phyloP scores from a whole-genome alignment of 2,113 vertebrate genomes.

The Catharus fuscescens region DNA sequence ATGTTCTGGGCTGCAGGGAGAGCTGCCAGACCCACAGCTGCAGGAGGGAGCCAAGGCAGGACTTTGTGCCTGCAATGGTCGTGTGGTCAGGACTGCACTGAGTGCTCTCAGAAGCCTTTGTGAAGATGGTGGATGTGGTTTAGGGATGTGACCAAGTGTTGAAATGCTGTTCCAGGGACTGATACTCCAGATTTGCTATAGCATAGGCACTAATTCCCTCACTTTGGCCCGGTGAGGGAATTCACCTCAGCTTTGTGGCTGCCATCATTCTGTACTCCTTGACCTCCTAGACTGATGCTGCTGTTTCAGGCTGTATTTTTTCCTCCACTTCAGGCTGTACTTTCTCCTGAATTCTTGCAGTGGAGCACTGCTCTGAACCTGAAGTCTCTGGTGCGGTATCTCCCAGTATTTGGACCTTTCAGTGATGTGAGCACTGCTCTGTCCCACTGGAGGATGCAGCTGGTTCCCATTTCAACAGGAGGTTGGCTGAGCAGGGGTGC shows the following conservation, averaged over 20 bases:
- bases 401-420: not conserved
- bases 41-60: not conserved
- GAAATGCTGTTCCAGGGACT: not conserved
- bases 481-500: not conserved
- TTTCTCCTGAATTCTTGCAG: not conserved
- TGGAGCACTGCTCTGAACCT: not conserved
- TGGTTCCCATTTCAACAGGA: not conserved
- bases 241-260: not conserved
- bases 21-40: not conserved
- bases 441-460: not conserved
- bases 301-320: not conserved
- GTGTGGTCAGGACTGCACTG: accelerated
- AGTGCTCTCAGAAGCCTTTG: not conserved
- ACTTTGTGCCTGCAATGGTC: accelerated
- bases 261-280: not conserved
- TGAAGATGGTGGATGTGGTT: not conserved
- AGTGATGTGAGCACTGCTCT: accelerated
- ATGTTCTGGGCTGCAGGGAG: not conserved
- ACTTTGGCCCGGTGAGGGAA: not conserved
- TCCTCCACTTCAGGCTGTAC: not conserved
- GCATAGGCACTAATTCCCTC: not conserved
- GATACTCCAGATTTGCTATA: not conserved
- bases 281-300: not conserved
- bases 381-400: accelerated
- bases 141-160: not conserved